phyloP scores from a whole-genome alignment of 2,113 vertebrate genomes.

The Apus apus region DNA sequence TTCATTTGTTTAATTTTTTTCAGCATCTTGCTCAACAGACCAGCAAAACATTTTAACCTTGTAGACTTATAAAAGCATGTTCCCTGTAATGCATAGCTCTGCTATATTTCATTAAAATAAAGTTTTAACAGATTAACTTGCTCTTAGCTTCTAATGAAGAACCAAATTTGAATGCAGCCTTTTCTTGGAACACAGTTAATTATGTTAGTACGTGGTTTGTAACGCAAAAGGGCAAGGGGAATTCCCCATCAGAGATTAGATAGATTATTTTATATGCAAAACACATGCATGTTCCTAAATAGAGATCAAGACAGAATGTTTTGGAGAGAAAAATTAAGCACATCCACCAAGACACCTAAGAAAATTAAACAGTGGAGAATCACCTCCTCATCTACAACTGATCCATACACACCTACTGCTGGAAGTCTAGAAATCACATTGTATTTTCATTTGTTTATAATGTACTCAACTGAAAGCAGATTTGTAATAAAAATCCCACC shows the following conservation, averaged over 20 bases:
- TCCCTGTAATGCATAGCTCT: background rate
- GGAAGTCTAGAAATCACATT: background rate
- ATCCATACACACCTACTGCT: background rate
- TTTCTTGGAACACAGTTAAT: conserved; percentile 26
- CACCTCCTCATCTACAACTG: background rate
- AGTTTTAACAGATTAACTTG: conserved; percentile 17
- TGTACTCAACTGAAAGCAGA: background rate
- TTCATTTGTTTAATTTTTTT: background rate
- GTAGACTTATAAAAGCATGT: background rate
- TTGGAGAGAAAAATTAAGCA: conserved; percentile 19
- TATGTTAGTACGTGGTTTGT: background rate
- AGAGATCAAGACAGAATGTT: background rate
- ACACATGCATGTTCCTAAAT: background rate
- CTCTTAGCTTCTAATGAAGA: conserved; percentile 13
- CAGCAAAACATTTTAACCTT: background rate
- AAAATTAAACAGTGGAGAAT: background rate
- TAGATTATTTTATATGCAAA: conserved; percentile 19
- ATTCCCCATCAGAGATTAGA: conserved; percentile 33
- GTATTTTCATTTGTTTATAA: background rate
- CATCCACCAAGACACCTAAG: background rate
- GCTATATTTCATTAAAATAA: background rate
- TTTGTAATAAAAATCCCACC: background rate
- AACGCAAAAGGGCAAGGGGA: conserved; percentile 15
- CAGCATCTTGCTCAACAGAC: conserved; percentile 1
- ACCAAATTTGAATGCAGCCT: conserved; percentile 11